Base-by-base conservation (phyloP, 2,888 invertebrate species). In the Linyphia triangularis region DNA sequence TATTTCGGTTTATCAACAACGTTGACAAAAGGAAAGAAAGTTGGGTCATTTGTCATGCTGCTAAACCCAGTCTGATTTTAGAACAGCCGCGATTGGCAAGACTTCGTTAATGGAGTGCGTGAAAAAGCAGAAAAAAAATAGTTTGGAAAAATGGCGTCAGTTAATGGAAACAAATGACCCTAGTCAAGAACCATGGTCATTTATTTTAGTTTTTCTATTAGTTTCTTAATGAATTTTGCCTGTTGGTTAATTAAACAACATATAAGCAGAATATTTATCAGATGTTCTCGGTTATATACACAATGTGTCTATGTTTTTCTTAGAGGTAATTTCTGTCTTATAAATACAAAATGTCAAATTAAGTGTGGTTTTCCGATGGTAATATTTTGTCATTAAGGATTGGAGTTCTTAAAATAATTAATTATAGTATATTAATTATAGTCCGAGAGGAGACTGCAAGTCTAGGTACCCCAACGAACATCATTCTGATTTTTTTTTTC, bases 161-260 rank as follows among this genome's bases (percentile, higher is more conserved):
- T 37, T 75, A 75, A 75, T 75, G 75, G 59, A 75, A 75, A 75
- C 75, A 75, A 75, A 75, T 33, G 75, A 61, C 59, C n/a, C 28
- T 26, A 1, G 9, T 2, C 33, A 33, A 33, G 16, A 16, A 57
- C 33, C 61, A 3, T 24, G 10, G 33, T 33, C 59, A 37, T 57
- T 61, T 72, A 61, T 22, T 24, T 61, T 33, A 0, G 13, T 22
- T 33, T 19, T 37, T 73, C n/a, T 57, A 40, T 13, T 13, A 40
- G 40, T 40, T 40, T 3, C 40, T 40, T 40, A 40, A 40, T 40
- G 40, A 40, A 40, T 40, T 40, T 16, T 9, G 40, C 16, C 10
- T 1, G 40, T 40, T 40, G 16, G 40, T 40, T 40, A 40, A 40
- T 40, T 40, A 40, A 16, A 16, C 16, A 40, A 40, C 16, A 13